These are phyloP conservation scores for Ceyx margarethae DNA, from an alignment of 2,113 vertebrate species.

Conservation along the genomic window DNA sequence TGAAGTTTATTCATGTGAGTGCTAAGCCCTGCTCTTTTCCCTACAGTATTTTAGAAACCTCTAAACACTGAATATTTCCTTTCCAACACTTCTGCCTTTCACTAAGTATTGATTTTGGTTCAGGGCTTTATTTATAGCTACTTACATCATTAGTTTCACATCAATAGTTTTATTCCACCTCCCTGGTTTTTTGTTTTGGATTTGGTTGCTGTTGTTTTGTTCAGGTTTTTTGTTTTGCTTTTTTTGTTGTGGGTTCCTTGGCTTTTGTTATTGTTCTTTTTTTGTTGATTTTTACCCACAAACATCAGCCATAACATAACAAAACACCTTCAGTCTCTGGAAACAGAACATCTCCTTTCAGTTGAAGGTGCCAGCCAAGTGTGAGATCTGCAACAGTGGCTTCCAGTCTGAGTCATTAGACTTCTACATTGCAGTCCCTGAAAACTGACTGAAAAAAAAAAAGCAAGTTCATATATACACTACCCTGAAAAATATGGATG, in stretches of 20 bases:
- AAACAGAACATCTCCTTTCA: slow-evolving; percentile 5
- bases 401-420: neutral
- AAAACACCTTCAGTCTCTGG: neutral
- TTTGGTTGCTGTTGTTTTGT: neutral
- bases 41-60: neutral
- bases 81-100: neutral
- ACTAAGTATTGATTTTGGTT: neutral
- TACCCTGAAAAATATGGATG: neutral
- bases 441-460: neutral
- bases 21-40: neutral
- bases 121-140: neutral
- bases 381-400: neutral
- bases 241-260: too few relatives aligned
- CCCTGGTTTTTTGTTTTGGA: neutral
- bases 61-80: neutral
- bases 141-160: neutral
- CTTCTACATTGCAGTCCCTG: neutral
- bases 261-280: too few relatives aligned
- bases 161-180: neutral
- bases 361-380: neutral
- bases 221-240: too few relatives aligned
- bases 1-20: neutral
- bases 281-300: neutral
- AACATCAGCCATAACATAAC: neutral
- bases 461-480: neutral